Base-by-base conservation (phyloP, 2,113 vertebrate genomes). In the Eidolon helvum region DNA sequence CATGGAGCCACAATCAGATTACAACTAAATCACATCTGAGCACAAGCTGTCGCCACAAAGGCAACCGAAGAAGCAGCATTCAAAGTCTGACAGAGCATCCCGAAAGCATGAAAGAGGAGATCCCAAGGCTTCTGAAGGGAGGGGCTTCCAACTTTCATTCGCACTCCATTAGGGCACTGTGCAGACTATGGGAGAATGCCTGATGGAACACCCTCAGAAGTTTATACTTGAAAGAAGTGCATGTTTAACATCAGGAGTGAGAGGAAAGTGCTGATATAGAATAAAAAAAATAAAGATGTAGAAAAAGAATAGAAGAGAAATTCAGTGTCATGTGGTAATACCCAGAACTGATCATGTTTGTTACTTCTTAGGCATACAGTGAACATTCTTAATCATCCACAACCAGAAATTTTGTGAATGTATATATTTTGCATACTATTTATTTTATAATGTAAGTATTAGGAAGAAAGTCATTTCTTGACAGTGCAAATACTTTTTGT, bases 91-190 rank as follows among this genome's bases (percentile, higher is more conserved):
- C 99, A 99, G 98, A 99, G 99, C 92, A 90, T 97, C 98, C 98
- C 94, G 97, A 98, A 98, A 99, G 98, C 98, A 96, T 98, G 98
- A 99, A 99, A 99, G 14, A 94, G 98, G 98, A 97, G 90, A 89
- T 95, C 83, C 95, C 18, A 57, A 95, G 97, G 97, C 96, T 74
- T 7, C 68, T 96, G 71, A 48, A n/a, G 57, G 26, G n/a, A 21
- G 40, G 40, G 26, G 71, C 92, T 97, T 93, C 87, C 97, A 55
- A 95, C 93, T 85, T 90, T 66, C 71, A 4, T 3, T 45, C 43
- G 15, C 57, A 3, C 79, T 35, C 57, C n/a, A 61, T 22, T n/a
- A 1, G 0, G 35, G n/a, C 77, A 30, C 9, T 26, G 2, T 15
- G 1, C 8, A 0, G 16, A 75, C 7, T 33, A 24, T 21, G 53